A percentile compares a stretch with the other conserved stretches of the same genome.
Evolutionary conservation across 2,113 vertebrate species (phyloP).

Genomic region (Empidonax traillii): DNA sequence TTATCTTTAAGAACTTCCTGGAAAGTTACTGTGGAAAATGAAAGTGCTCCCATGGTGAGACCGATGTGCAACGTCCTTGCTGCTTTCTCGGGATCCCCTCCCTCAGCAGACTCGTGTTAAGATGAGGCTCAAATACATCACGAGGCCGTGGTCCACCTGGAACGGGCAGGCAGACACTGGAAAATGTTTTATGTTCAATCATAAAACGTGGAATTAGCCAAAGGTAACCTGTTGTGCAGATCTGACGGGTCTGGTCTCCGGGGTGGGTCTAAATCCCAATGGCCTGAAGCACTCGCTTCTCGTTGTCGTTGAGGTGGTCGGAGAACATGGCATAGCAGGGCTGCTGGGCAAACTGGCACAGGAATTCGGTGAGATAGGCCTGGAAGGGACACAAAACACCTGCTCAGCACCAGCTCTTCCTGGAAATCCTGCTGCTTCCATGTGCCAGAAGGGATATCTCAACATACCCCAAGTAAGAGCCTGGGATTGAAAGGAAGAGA

Average conservation of each 20-base stretch:
- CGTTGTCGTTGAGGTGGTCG: conserved; percentile 90
- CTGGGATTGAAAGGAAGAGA: background rate
- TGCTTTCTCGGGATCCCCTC: conserved; percentile 26
- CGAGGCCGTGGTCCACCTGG: background rate
- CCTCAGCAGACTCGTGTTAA: conserved; percentile 13
- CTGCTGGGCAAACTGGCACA: conserved; percentile 96
- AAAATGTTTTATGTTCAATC: conserved; percentile 52
- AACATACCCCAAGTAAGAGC: background rate
- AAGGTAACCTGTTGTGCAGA: background rate
- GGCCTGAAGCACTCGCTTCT: conserved; percentile 90
- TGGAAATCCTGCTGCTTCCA: background rate
- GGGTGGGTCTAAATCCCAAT: conserved; percentile 83
- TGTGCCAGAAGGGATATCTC: accelerated
- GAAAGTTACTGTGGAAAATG: conserved; percentile 59
- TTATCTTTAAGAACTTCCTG: conserved; percentile 41
- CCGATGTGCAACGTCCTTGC: conserved; percentile 43
- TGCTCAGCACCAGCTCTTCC: background rate
- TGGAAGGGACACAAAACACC: conserved; percentile 54
- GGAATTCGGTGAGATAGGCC: conserved; percentile 97
- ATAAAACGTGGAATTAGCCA: conserved; percentile 58
- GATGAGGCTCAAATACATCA: conserved; percentile 35
- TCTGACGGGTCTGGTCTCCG: background rate
- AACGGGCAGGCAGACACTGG: conserved; percentile 44
- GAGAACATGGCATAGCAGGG: conserved; percentile 96
- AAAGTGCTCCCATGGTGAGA: conserved; percentile 64